Base-by-base conservation (phyloP, 2,888 invertebrate species). In the Pterostichus niger region DNA sequence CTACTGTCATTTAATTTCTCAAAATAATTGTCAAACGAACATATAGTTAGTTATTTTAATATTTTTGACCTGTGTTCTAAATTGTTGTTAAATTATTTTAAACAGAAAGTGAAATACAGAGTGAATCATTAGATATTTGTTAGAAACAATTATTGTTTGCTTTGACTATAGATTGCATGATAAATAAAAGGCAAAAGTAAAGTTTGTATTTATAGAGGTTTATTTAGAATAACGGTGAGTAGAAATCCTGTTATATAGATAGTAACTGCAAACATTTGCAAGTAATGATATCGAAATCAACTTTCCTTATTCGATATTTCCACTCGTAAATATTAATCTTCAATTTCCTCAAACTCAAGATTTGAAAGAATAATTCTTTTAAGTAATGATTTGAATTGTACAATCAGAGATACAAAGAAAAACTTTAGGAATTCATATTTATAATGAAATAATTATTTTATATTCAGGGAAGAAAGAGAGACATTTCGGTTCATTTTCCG, bases 151-250 rank as follows among this genome's bases (percentile, higher is more conserved):
- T 15, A 15, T 17, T 56, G 56, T 56, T 15, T 15, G 6, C 15
- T 56, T 5, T 56, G 17, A 56, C 1, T 56, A 24, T 24, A 40
- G 15, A 71, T 40, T 13, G 15, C 7, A 44, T 13, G 10, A 68
- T 68, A 40, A 68, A 68, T 6, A 40, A 68, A 44, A 68, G 68
- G 68, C 68, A 68, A 68, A 56, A 71, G 68, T 46, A 71, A 71
- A 24, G 15, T 44, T 17, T 17, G 35, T 11, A 35, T 68, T 61
- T 0, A 10, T 24, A 17, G 6, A 44, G 44, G 6, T 71, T 71
- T 71, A 44, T 71, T 71, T 40, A 9, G 40, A 68, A 71, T 71
- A 71, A 71, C 68, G 68, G 68, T 40, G 13, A 17, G 2, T 71
- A 13, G 46, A 13, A 15, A 17, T 71, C 68, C 68, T 24, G 68